Base-by-base conservation (phyloP, 53 echinoderm and acorn worm species). In the Patiria pectinifera region DNA sequence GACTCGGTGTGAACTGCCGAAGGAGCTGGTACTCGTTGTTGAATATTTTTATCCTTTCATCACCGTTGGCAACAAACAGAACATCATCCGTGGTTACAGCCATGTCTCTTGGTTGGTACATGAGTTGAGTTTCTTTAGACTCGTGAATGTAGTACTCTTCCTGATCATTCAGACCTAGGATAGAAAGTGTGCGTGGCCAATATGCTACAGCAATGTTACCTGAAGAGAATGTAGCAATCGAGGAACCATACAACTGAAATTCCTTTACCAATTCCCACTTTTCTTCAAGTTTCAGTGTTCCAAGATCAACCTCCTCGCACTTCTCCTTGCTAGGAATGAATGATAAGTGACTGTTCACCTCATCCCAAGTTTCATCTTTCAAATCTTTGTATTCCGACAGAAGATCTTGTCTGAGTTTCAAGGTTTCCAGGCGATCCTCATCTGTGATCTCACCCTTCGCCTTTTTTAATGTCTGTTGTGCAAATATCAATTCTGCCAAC, bases 351-450 rank as follows among this genome's bases (percentile, higher is more conserved):
- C 49, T 58, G 44, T 24, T 88, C 16, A 88, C 24, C 2, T 78
- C 62, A 5, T 78, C 88, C 15, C 15, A 59, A 59, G 76, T 2
- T 1, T 59, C 45, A 45, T 60, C 26, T 18, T 14, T 59, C 61
- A 88, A 62, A 77, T 88, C 78, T 5, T 18, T 88, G 79, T 88
- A 78, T 43, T 62, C 78, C 9, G 60, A 78, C 3, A 88, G 62
- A 25, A 61, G 62, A 15, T 88, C 21, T 45, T 88, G 78, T 12
- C 88, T 77, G 77, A 59, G 76, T 76, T 88, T 77, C 3, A 88
- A 19, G 62, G 78, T 88, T 23, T 61, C 60, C 11, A 88, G 77
- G 21, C 62, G 15, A 0, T 78, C 2, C 4, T 14, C 76, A 4
- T 77, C 76, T 12, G 59, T 62, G 25, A 76, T 62, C 14, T 53